These are phyloP conservation scores for Gymnopithys bicolor DNA, from an alignment of 2,797 vertebrate species.

Conservation along the genomic window DNA sequence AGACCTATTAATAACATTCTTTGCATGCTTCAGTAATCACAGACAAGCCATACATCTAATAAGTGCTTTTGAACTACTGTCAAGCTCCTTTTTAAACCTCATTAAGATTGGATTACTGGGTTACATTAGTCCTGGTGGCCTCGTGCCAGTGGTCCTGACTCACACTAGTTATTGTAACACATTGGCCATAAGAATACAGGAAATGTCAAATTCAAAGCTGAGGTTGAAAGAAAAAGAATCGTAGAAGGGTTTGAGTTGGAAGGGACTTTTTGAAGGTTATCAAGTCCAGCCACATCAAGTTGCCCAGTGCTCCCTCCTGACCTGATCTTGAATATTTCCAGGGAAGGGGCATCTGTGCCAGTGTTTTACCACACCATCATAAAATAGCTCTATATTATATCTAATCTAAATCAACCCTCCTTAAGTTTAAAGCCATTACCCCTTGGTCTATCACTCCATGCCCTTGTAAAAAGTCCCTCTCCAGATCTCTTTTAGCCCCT, in stretches of 20 bases:
- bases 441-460: neutral
- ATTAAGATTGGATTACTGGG: slow-evolving; percentile 69
- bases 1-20: slow-evolving; percentile 67
- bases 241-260: neutral
- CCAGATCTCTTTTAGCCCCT: neutral
- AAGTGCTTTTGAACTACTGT: slow-evolving; percentile 29
- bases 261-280: neutral
- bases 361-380: neutral
- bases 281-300: neutral
- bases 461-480: neutral
- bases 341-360: neutral
- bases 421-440: neutral
- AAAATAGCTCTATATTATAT: neutral
- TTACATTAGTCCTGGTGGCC: slow-evolving; percentile 25
- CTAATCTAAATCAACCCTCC: neutral
- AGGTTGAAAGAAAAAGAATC: neutral
- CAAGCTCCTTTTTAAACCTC: slow-evolving; percentile 63
- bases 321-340: neutral
- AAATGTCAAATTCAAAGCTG: neutral
- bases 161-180: slow-evolving; percentile 9
- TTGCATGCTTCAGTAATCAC: slow-evolving; percentile 55
- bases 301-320: neutral
- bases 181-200: neutral
- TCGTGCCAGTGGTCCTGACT: neutral
- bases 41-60: slow-evolving; percentile 25